Percentiles rank a stretch among this genome's conserved stretches.
Conservation (phyloP, 2,113 vertebrate species). For the Donacobius atricapilla region DNA sequence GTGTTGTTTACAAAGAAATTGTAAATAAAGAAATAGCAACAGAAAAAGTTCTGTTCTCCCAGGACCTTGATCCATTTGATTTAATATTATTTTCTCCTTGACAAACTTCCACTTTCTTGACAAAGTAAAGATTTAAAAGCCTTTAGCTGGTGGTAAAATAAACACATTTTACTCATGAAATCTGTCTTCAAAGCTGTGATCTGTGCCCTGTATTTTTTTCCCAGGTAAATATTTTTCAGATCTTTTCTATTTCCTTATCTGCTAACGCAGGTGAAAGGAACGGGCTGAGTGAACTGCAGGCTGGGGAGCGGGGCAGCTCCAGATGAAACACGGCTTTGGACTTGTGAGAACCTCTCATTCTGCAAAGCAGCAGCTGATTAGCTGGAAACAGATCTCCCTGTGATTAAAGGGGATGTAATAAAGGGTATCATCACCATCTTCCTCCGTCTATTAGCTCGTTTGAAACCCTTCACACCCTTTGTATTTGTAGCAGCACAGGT, state of each 20-base stretch:
- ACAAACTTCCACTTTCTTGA: background rate
- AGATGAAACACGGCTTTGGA: background rate
- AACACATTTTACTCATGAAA: background rate
- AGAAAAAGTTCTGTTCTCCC: background rate
- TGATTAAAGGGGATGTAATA: constrained; percentile 19
- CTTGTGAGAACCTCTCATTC: background rate
- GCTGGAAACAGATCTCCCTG: background rate
- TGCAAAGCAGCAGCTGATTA: background rate
- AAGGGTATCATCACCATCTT: background rate
- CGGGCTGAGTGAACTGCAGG: background rate
- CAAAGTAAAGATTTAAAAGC: background rate
- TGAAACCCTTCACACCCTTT: background rate
- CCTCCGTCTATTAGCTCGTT: background rate
- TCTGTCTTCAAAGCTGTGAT: background rate
- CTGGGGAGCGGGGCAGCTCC: background rate
- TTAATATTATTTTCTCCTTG: background rate
- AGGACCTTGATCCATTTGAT: background rate
- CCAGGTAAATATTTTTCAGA: background rate
- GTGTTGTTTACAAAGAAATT: background rate
- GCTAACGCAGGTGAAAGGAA: background rate
- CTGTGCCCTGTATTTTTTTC: background rate
- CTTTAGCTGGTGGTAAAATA: background rate
- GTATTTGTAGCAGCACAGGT: background rate
- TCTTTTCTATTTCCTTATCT: background rate
- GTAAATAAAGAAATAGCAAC: background rate